These are phyloP conservation scores for Liodrosophila aerea DNA, from an alignment of 2,888 invertebrate species.

Conservation along the genomic window DNA sequence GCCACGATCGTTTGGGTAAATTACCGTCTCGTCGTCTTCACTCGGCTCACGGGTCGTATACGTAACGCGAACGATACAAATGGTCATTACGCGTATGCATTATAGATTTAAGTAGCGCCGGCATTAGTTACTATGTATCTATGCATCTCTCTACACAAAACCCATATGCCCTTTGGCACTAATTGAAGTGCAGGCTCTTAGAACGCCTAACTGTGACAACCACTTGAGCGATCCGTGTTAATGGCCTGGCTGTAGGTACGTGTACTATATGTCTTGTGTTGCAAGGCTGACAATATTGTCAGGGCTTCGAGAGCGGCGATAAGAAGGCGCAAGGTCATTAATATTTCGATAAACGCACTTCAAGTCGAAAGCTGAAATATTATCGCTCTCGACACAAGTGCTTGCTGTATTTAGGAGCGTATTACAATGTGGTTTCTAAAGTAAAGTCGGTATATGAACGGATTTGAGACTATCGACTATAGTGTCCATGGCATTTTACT, in stretches of 20 bases:
- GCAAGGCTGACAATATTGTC: neutral
- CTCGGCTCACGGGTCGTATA: conserved; percentile 12
- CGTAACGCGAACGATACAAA: neutral
- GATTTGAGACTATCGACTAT: too few species aligned
- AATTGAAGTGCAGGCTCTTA: too few species aligned
- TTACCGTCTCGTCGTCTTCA: conserved; percentile 3
- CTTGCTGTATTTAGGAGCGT: neutral
- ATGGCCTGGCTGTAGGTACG: too few species aligned
- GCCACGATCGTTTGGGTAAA: conserved; percentile 24
- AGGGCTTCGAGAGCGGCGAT: conserved; percentile 22
- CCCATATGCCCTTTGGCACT: too few species aligned
- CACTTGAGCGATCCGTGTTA: too few species aligned
- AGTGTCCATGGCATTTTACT: too few species aligned
- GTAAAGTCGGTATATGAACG: too few species aligned
- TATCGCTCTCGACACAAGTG: conserved; percentile 13
- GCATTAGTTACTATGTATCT: too few species aligned
- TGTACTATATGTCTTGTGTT: conserved; percentile 3
- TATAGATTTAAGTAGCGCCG: too few species aligned
- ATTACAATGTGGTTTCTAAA: neutral
- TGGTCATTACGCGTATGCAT: too few species aligned
- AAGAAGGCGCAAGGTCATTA: conserved; percentile 19
- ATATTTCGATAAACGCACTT: conserved; percentile 28
- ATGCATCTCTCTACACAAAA: too few species aligned
- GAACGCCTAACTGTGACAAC: too few species aligned
- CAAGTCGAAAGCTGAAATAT: conserved; percentile 19